These are phyloP conservation scores for Meliscaeva auricollis DNA, from an alignment of 2,888 invertebrate species.

Conservation along the genomic window DNA sequence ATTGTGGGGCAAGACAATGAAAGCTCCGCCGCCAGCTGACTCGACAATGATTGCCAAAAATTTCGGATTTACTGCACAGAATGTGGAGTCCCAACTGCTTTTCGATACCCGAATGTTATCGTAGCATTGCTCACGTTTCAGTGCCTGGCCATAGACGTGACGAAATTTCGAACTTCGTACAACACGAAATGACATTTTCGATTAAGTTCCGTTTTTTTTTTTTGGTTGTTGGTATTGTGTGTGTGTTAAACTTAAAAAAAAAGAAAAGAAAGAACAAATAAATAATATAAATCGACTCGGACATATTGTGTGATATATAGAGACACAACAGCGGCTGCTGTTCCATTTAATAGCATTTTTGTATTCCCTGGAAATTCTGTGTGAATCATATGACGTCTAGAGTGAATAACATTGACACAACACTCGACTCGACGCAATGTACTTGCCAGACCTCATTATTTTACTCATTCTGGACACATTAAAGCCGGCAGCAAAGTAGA, in stretches of 20 bases:
- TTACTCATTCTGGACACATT: slow-evolving; percentile 41
- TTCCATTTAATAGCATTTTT: slow-evolving; percentile 40
- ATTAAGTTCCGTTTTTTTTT: slow-evolving; percentile 56
- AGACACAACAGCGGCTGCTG: slow-evolving; percentile 5
- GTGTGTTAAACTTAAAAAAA: slow-evolving; percentile 47
- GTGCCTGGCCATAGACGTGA: slow-evolving; percentile 94
- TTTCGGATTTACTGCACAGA: slow-evolving; percentile 99
- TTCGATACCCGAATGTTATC: slow-evolving; percentile 98
- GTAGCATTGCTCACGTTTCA: slow-evolving; percentile 98
- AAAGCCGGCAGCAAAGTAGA: slow-evolving; percentile 52
- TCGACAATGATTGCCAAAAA: slow-evolving; percentile 98
- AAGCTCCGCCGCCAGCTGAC: slow-evolving; percentile 97
- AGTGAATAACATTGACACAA: slow-evolving; percentile 54
- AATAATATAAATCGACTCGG: slow-evolving; percentile 47
- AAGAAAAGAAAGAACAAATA: slow-evolving; percentile 21
- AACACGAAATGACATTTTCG: slow-evolving; percentile 96
- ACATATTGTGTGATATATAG: slow-evolving; percentile 45
- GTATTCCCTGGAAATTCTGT: slow-evolving; percentile 68
- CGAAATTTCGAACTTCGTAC: slow-evolving; percentile 99
- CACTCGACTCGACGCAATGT: slow-evolving; percentile 50
- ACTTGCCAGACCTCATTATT: slow-evolving; percentile 53
- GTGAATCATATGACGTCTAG: slow-evolving; percentile 58
- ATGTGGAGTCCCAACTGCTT: slow-evolving; percentile 99
- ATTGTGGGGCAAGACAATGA: slow-evolving; percentile 96
- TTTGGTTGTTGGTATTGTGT: slow-evolving; percentile 22